phyloP scores from a whole-genome alignment of 2,888 invertebrate genomes.

The Salpingus planirostris region DNA sequence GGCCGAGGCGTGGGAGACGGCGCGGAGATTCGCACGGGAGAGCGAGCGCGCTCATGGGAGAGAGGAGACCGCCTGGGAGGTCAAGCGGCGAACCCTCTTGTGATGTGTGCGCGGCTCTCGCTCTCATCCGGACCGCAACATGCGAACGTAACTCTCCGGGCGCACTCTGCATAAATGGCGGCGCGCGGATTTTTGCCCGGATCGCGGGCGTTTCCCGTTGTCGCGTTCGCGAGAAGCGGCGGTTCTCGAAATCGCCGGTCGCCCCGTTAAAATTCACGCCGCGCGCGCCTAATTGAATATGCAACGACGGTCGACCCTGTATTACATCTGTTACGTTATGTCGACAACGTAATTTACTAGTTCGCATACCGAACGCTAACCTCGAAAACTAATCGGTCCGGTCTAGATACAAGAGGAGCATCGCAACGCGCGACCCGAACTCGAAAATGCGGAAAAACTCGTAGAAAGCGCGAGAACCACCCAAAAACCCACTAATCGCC shows the following conservation, averaged over 20 bases:
- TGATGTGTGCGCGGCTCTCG: too few species aligned
- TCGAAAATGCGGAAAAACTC: too few species aligned
- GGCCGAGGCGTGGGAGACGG: slow-evolving; percentile 28
- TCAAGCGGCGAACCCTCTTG: slow-evolving; percentile 28
- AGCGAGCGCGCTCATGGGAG: too few species aligned
- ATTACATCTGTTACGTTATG: slow-evolving; percentile 28
- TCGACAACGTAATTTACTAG: slow-evolving; percentile 26
- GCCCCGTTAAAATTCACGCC: slow-evolving; percentile 22
- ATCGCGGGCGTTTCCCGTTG: slow-evolving; percentile 18
- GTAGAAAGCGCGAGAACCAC: too few species aligned
- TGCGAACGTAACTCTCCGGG: too few species aligned
- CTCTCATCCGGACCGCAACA: too few species aligned
- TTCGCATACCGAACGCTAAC: slow-evolving; percentile 23
- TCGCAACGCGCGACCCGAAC: too few species aligned
- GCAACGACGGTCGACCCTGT: slow-evolving; percentile 21
- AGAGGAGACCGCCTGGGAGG: slow-evolving; percentile 31
- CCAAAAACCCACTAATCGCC: too few species aligned
- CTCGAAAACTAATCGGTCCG: slow-evolving; percentile 21
- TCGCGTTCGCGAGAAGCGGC: slow-evolving; percentile 12
- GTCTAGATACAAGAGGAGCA: too few species aligned
- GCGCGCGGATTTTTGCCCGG: too few species aligned
- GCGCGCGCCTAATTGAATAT: slow-evolving; percentile 23
- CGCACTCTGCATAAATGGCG: too few species aligned
- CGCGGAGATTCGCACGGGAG: slow-evolving; percentile 14
- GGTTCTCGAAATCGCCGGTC: slow-evolving; percentile 12